Evolutionary conservation across 92 coral and sea anemone species (phyloP), one percentile per base, ranked within the genome.

Genomic region (Actinostola sp.): DNA sequence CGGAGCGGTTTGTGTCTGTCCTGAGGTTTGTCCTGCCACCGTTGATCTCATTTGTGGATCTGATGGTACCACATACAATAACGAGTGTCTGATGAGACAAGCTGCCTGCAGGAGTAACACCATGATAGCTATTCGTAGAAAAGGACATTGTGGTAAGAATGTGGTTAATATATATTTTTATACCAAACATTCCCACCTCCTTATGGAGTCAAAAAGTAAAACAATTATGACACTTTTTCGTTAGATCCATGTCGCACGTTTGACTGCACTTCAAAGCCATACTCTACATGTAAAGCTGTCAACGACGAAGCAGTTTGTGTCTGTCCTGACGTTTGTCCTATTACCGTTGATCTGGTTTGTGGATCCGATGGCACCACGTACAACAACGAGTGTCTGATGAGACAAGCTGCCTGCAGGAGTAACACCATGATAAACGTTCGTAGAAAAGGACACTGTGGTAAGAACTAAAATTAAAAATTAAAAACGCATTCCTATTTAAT

Each of bases 111-210:
- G 36, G 20, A 30, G 46, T 26, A 78, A 69, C 8, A 44, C 23
- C 29, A 30, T 38, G 54, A 78, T 78, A 31, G 24, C 36, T 8
- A 70, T 78, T 17, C 67, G 38, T 16, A 20, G 33, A 32, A 45
- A 43, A 1, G 83, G 83, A 54, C 46, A 53, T 17, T 78, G 77
- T 30, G 38, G 83, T 78, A 69, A 33, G 83, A 57, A n/a, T n/a
- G n/a, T n/a, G n/a, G n/a, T n/a, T n/a, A n/a, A n/a, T n/a, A n/a
- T n/a, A n/a, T n/a, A n/a, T n/a, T n/a, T n/a, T n/a, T n/a, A n/a
- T n/a, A n/a, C n/a, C n/a, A n/a, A n/a, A n/a, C n/a, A n/a, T n/a
- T n/a, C n/a, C n/a, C n/a, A n/a, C n/a, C n/a, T n/a, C n/a, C n/a
- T n/a, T n/a, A n/a, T n/a, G n/a, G n/a, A n/a, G n/a, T n/a, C 42